A percentile compares a stretch with the other conserved stretches of the same genome.
Evolutionary conservation across 2,113 vertebrate genomes (phyloP).

Genomic region (Engystomops pustulosus): DNA sequence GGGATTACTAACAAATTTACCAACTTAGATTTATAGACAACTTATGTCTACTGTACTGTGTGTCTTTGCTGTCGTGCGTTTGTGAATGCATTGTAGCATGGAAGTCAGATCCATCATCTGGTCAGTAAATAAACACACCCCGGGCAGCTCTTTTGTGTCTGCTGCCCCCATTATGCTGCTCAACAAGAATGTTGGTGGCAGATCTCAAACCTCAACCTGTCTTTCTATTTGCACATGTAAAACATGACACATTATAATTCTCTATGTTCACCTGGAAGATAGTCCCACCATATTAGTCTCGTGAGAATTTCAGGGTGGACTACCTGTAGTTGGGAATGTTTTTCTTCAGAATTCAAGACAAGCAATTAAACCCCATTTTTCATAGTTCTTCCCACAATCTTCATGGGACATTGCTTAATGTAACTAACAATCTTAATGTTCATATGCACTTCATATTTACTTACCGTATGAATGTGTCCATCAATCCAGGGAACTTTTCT

Average conservation of each 20-base stretch:
- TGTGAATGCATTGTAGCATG: constrained; percentile 39
- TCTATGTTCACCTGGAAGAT: background rate
- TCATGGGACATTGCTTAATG: background rate
- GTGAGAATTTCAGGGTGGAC: constrained; percentile 2
- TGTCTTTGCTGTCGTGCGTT: constrained; percentile 20
- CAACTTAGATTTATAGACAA: constrained; percentile 18
- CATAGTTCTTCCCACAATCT: background rate
- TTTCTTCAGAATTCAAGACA: background rate
- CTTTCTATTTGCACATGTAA: constrained; percentile 38
- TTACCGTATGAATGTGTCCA: background rate
- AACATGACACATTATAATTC: constrained; percentile 2
- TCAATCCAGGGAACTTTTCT: background rate
- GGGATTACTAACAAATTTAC: background rate
- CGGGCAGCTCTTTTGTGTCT: constrained; percentile 36
- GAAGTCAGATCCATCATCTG: constrained; percentile 47
- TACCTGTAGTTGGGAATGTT: background rate
- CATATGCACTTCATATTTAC: background rate
- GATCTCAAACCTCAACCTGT: constrained; percentile 22
- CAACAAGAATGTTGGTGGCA: constrained; percentile 28
- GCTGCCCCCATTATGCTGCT: constrained; percentile 10
- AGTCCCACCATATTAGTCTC: background rate
- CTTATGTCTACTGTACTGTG: constrained; percentile 49
- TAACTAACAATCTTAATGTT: background rate
- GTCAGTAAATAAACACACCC: constrained; percentile 29
- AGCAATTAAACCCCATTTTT: background rate